These are phyloP conservation scores for Pristionchus entomophagus DNA, from an alignment of 2,888 invertebrate species.

Conservation along the genomic window DNA sequence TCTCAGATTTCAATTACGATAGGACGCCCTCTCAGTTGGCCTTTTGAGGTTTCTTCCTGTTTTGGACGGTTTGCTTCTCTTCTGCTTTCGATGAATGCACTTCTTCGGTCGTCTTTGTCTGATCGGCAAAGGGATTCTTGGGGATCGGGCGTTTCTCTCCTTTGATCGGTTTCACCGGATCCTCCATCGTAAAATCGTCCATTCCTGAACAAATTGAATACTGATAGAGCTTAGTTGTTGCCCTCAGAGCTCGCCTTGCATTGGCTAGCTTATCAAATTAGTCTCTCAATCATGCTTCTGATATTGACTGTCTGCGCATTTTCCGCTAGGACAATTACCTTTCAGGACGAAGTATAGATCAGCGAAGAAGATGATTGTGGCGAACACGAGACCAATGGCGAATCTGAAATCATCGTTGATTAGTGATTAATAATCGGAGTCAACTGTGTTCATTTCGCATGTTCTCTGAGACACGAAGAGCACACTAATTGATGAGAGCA, in stretches of 20 bases:
- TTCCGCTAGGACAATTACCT: slow-evolving; percentile 12
- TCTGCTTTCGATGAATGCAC: not conserved
- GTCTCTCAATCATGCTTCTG: too few species aligned
- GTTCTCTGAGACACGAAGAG: not conserved
- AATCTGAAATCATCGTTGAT: slow-evolving; percentile 53
- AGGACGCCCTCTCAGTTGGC: not conserved
- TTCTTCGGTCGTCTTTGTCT: slow-evolving; percentile 24
- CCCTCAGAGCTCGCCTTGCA: too few species aligned
- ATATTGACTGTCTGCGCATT: too few species aligned
- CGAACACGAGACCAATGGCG: slow-evolving; percentile 62
- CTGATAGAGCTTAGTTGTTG: too few species aligned
- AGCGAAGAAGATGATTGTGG: slow-evolving; percentile 68
- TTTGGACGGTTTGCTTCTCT: not conserved
- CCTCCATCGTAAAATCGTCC: not conserved
- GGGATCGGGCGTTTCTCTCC: not conserved
- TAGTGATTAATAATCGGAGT: too few species aligned
- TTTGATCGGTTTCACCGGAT: not conserved
- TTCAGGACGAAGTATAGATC: slow-evolving; percentile 69
- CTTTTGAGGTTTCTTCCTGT: slow-evolving; percentile 34
- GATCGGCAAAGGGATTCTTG: slow-evolving; percentile 32
- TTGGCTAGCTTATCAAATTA: too few species aligned
- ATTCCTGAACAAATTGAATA: not conserved
- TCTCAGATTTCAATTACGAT: not conserved
- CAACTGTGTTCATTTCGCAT: not conserved
- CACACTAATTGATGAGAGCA: too few species aligned